Conservation (phyloP, 2,113 vertebrate species). For the Gobiocypris rarus region DNA sequence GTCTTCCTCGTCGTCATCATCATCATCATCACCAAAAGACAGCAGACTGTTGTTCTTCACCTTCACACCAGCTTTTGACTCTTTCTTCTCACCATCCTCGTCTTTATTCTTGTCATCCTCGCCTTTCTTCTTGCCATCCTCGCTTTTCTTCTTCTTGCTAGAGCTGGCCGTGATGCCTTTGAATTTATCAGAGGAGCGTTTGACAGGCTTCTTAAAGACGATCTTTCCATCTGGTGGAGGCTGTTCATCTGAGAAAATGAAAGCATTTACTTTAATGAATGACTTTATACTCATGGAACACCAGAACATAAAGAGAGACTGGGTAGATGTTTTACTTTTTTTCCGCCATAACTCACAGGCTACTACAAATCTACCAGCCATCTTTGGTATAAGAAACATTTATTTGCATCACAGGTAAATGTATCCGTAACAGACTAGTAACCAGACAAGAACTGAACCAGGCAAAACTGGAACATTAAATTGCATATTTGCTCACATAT, state of each 20-base stretch:
- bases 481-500: too few relatives aligned
- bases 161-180: conserved; percentile 88
- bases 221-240: conserved; percentile 87
- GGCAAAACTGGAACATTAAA: too few relatives aligned
- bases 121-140: conserved; percentile 65
- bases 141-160: conserved; percentile 82
- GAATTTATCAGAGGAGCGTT: conserved; percentile 85
- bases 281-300: background rate
- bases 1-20: conserved; percentile 79
- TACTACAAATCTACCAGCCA: background rate
- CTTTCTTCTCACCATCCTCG: conserved; percentile 65
- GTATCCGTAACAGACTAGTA: background rate
- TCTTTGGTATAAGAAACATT: background rate
- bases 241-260: conserved; percentile 77
- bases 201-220: conserved; percentile 90
- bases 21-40: conserved; percentile 91
- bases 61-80: conserved; percentile 80
- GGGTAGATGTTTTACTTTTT: background rate
- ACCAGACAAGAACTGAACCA: too few relatives aligned
- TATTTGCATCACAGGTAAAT: background rate
- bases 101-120: conserved; percentile 65
- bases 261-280: background rate
- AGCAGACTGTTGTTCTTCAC: conserved; percentile 93
- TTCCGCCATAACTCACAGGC: background rate
- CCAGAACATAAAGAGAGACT: background rate